phyloP scores from a whole-genome alignment of 2,888 invertebrate species.

The Dryocosmus kuriphilus region DNA sequence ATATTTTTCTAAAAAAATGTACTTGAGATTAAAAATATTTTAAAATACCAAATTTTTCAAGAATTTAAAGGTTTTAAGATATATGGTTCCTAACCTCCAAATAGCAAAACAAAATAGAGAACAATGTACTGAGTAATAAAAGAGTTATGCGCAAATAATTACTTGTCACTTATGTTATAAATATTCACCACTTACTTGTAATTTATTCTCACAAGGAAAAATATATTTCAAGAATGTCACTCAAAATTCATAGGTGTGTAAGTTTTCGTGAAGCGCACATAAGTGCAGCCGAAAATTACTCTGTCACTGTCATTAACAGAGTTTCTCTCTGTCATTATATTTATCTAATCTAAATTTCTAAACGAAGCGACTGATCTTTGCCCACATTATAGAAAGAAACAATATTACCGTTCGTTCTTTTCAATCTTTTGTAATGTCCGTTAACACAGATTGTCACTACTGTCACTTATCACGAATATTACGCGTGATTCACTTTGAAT shows the following conservation, averaged over 20 bases:
- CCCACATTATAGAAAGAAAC: neutral
- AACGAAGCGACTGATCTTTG: slow-evolving; percentile 17
- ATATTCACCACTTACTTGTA: slow-evolving; percentile 25
- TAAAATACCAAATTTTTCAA: neutral
- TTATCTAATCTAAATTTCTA: slow-evolving; percentile 15
- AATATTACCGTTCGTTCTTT: neutral
- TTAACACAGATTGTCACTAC: neutral
- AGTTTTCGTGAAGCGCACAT: neutral
- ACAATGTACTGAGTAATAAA: neutral
- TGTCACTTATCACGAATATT: too few relatives aligned
- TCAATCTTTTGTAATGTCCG: too few relatives aligned
- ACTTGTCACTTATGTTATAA: neutral
- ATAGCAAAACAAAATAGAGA: neutral
- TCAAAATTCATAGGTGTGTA: neutral
- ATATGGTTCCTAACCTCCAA: neutral
- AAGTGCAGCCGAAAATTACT: neutral
- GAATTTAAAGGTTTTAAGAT: neutral
- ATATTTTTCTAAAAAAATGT: neutral
- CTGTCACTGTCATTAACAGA: too few relatives aligned
- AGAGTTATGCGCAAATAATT: neutral
- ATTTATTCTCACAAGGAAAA: neutral
- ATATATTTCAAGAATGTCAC: neutral
- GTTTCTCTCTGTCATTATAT: too few relatives aligned
- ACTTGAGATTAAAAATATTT: neutral
- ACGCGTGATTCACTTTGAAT: neutral